Conservation (phyloP, 2,888 invertebrate genomes). For the Melieria omissa region DNA sequence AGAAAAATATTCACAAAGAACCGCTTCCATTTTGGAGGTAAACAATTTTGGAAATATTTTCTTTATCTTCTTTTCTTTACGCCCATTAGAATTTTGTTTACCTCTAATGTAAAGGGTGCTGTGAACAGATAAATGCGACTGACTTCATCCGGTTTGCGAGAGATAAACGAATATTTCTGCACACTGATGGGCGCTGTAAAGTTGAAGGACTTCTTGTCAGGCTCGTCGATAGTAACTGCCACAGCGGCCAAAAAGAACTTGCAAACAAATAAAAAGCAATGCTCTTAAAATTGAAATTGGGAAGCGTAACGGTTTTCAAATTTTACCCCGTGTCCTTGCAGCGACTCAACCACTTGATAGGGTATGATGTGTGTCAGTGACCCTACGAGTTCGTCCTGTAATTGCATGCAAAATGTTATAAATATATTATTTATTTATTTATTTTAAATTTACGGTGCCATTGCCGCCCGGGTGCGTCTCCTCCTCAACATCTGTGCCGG, state of each 20-base stretch:
- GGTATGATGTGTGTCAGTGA: conserved; percentile 60
- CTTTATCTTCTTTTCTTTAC: neutral
- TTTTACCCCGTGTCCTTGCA: conserved; percentile 55
- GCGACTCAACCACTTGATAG: conserved; percentile 53
- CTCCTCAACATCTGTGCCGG: conserved; percentile 31
- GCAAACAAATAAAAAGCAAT: neutral
- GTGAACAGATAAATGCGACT: conserved; percentile 86
- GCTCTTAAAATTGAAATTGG: neutral
- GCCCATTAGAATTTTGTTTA: conserved; percentile 60
- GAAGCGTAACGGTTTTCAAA: neutral
- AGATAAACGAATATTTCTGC: conserved; percentile 82
- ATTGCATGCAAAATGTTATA: neutral
- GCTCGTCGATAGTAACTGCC: conserved; percentile 63
- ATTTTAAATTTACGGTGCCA: conserved; percentile 57
- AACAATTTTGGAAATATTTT: conserved; percentile 5
- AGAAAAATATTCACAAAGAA: too few species aligned
- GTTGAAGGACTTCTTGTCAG: conserved; percentile 70
- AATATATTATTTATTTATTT: neutral
- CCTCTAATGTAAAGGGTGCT: conserved; percentile 80
- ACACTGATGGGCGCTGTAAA: conserved; percentile 83
- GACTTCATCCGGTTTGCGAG: conserved; percentile 81
- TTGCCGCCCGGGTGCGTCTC: conserved; percentile 47
- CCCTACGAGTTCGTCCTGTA: conserved; percentile 55
- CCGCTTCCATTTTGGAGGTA: conserved; percentile 37
- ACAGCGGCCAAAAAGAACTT: conserved; percentile 63